These are phyloP conservation scores for Ennomos erosarius DNA, from an alignment of 2,888 invertebrate genomes.

Conservation along the genomic window DNA sequence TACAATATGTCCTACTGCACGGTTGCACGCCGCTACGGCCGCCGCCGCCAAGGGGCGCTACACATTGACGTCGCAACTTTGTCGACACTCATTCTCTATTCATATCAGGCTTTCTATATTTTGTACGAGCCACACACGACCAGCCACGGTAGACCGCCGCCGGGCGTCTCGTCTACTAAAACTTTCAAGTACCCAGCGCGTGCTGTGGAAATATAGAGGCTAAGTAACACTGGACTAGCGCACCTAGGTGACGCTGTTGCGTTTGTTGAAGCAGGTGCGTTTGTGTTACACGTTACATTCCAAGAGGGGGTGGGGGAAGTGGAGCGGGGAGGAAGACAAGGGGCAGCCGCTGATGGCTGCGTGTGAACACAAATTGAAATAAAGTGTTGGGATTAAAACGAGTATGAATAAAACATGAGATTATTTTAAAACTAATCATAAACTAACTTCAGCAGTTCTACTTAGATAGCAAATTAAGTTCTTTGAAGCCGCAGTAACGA, in stretches of 20 bases:
- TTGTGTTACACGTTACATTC: too few species aligned
- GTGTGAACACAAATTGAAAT: conserved; percentile 12
- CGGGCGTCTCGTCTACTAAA: not conserved
- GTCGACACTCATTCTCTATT: conserved; percentile 5
- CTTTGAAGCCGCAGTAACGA: not conserved
- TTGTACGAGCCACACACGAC: conserved; percentile 1
- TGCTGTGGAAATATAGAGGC: not conserved
- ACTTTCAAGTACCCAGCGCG: not conserved
- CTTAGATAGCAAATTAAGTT: too few species aligned
- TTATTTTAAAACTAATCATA: not conserved
- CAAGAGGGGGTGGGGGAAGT: too few species aligned
- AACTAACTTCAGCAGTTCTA: too few species aligned
- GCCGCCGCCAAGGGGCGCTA: not conserved
- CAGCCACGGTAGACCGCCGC: not conserved
- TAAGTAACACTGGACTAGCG: too few species aligned
- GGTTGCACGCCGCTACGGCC: not conserved
- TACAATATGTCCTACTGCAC: too few species aligned
- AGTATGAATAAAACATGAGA: not conserved
- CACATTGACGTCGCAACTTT: not conserved
- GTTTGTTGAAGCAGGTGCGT: not conserved
- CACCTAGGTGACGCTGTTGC: not conserved
- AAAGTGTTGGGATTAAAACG: not conserved
- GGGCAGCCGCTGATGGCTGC: not conserved
- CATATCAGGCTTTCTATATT: conserved; percentile 6
- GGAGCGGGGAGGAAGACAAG: too few species aligned